phyloP scores from a whole-genome alignment of 2,113 vertebrate species.

The Phylloscopus trochilus region DNA sequence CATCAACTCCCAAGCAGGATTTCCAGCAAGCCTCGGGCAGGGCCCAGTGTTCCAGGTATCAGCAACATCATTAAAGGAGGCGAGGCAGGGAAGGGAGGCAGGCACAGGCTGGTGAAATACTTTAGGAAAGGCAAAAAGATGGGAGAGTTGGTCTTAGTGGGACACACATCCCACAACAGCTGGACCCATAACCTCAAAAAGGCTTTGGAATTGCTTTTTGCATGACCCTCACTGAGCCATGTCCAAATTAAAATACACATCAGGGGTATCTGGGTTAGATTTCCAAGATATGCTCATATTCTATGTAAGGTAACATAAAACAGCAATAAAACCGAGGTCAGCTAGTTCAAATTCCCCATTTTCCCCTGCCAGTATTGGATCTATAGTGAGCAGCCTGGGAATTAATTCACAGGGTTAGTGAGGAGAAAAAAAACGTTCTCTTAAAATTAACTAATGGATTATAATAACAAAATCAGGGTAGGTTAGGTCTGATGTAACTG shows the following conservation, averaged over 20 bases:
- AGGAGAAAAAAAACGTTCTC: background rate
- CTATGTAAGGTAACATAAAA: background rate
- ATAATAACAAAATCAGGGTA: background rate
- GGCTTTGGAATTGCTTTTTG: background rate
- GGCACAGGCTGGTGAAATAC: constrained; percentile 33
- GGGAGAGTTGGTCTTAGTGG: background rate
- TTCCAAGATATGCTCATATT: background rate
- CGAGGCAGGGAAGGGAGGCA: background rate
- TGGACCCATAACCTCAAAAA: background rate
- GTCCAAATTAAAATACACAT: background rate
- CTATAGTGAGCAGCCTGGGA: constrained; percentile 10
- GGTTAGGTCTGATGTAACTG: background rate
- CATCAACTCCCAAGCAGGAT: constrained; percentile 18
- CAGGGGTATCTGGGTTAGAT: background rate
- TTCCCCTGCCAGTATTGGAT: background rate
- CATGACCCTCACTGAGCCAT: background rate
- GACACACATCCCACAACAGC: background rate
- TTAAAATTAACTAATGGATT: background rate
- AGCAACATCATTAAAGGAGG: background rate
- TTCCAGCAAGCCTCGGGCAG: background rate
- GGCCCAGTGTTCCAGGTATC: background rate
- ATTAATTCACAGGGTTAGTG: background rate
- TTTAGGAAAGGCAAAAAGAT: background rate
- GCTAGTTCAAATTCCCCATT: background rate
- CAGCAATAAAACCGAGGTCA: constrained; percentile 2